Evolutionary conservation across 1,140 invertebrate genomes (phyloP).

Genomic region (Thaumetopoea pityocampa): DNA sequence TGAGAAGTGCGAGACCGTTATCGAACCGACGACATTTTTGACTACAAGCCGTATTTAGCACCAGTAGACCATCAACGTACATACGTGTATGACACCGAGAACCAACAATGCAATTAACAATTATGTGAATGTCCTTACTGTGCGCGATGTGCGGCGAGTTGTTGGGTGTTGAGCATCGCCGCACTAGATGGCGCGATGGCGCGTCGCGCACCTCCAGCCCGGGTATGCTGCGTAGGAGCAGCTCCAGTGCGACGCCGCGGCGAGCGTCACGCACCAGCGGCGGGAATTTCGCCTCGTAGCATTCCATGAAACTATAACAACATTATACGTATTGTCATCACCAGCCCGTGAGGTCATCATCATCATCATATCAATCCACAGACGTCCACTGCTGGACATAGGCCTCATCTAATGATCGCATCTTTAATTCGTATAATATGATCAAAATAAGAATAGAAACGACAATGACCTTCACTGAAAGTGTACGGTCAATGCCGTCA

Average conservation of each 20-base stretch:
- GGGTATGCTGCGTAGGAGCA: conserved; percentile 85
- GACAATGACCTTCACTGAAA: no score
- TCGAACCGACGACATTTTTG: no score
- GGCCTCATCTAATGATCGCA: no score
- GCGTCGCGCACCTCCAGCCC: conserved; percentile 72
- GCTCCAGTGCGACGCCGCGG: conserved; percentile 86
- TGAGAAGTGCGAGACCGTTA: no score
- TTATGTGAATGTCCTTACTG: conserved; percentile 26
- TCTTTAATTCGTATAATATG: not conserved
- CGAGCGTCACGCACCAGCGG: conserved; percentile 70
- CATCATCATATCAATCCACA: no score
- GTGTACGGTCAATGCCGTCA: no score
- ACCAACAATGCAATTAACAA: not conserved
- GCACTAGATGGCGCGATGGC: conserved; percentile 51
- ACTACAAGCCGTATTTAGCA: no score
- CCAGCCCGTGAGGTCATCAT: no score
- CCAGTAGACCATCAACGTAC: no score
- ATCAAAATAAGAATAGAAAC: no score
- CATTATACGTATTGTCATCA: not conserved
- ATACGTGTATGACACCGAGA: no score
- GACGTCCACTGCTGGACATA: no score
- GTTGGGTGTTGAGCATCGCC: conserved; percentile 29
- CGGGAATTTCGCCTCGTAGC: conserved; percentile 85
- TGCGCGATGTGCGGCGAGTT: conserved; percentile 17
- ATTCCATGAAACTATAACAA: conserved; percentile 84